Evolutionary conservation across 2,797 vertebrate genomes (phyloP), one percentile per base, ranked within the genome.

Genomic region (Cossypha dichroa): DNA sequence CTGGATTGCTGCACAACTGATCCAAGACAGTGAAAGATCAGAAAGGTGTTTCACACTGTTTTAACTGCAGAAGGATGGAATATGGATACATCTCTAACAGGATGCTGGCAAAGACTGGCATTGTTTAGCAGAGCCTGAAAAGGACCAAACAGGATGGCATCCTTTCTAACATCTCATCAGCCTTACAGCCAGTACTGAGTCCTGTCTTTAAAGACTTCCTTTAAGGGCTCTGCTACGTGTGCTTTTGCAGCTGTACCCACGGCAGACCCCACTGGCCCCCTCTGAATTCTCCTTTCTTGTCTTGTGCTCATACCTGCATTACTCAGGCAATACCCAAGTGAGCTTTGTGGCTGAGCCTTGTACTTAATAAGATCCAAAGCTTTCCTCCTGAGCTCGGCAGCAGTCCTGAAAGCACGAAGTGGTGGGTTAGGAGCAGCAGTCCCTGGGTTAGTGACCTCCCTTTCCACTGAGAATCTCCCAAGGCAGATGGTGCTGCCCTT

Each of bases 361-460:
- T 7, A 10, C 9, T 73, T 20, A 25, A 8, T 22, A 52, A 59
- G 60, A 40, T 20, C 20, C n/a, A 12, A 11, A 45, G 51, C 16
- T 21, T 90, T 85, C 29, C 75, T 51, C 46, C 46, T 58, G 62
- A n/a, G 48, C 40, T 13, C 34, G 6, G 34, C 5, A 7, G 6
- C 4, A 0, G 23, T 75, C 79, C 49, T 31, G 38, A 26, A 64
- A n/a, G 33, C 20, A 12, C 28, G 18, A 5, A 0, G 36, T 4
- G 2, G 7, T 23, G 54, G 38, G 62, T 13, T 11, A 19, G 70
- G 70, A 52, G 4, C 2, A 1, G 56, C 56, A 23, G 2, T 38
- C 22, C 62, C 62, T 1, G 1, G 40, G 62, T 29, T 0, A 9
- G n/a, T 3, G 45, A 16, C 22, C 36, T 26, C 6, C 10, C 52